Conservation (phyloP, 2,113 vertebrate species). For the Podarcis raffonei region DNA sequence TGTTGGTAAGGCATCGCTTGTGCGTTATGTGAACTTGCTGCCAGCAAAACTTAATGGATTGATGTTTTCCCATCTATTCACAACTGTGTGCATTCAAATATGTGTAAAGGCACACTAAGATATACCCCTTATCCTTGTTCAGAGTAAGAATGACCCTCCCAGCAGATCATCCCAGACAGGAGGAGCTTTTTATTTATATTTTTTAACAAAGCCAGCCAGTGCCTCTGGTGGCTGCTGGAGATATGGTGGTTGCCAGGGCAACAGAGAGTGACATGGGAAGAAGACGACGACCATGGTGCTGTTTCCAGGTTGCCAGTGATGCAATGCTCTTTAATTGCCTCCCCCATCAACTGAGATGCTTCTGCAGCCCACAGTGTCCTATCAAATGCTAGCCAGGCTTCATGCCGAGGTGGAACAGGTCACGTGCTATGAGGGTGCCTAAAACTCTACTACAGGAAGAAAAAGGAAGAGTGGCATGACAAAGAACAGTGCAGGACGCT, state of each 20-base stretch:
- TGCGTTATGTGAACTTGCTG: neutral
- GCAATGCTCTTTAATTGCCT: neutral
- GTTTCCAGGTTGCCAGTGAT: neutral
- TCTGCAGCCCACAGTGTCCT: neutral
- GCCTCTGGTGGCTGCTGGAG: neutral
- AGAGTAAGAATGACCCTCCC: neutral
- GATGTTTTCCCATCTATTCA: neutral
- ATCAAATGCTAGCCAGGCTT: neutral
- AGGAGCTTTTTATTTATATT: no score
- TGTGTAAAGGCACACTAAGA: neutral
- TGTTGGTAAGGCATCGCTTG: neutral
- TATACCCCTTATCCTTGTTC: neutral
- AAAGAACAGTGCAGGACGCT: neutral
- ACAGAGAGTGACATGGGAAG: neutral
- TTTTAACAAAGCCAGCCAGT: neutral
- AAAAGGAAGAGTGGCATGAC: neutral
- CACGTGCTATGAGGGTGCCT: no score
- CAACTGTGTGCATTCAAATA: neutral
- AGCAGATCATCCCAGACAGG: no score
- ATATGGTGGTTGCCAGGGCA: neutral
- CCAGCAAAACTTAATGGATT: neutral
- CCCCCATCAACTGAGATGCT: neutral
- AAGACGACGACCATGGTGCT: neutral
- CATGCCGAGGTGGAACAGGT: neutral
- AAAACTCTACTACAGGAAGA: neutral